Base-by-base conservation (phyloP, 1,140 invertebrate species). In the Trichonephila clavata region DNA sequence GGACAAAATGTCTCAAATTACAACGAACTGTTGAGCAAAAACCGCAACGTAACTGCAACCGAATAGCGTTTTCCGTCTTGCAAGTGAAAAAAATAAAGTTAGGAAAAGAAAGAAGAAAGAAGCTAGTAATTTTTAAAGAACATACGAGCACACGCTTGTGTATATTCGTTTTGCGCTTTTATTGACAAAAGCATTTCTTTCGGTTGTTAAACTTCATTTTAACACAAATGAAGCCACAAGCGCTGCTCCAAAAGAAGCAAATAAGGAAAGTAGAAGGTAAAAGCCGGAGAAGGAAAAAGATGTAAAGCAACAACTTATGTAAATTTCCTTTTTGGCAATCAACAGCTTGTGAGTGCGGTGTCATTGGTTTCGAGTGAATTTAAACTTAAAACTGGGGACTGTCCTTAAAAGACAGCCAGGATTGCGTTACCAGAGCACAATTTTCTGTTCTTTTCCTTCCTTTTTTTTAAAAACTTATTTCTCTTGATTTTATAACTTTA, bases 141-240 rank as follows among this genome's bases (percentile, higher is more conserved):
- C 86, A 88, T 86, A 92, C 18, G 50, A 59, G 50, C 43, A 32
- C 50, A 83, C 6, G 24, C 13, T 63, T 63, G 60, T 77, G 20
- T 59, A 89, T 81, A 71, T 61, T 68, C 91, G 92, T n/a, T 87
- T 87, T 87, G 92, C 65, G 92, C 92, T 88, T 88, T 93, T 93
- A 93, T 93, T 93, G 92, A 80, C 84, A 93, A 93, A 80, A 20
- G 68, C 86, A 80, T 93, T 93, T 93, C 92, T 93, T 88, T 93
- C 92, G 92, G 57, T 81, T 93, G 84, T 93, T 93, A 92, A 92
- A 92, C 91, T 92, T 92, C 91, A 92, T 92, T 92, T 92, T 83
- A 59, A 32, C 43, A 86, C 91, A 92, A 92, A 92, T 92, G 91
- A 92, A 92, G 91, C 91, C 91, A 92, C 81, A 92, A 92, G 91